Percentiles rank a stretch among this genome's conserved stretches.
Evolutionary conservation across 2,797 vertebrate genomes (phyloP).

Genomic region (Peromyscus attwateri): DNA sequence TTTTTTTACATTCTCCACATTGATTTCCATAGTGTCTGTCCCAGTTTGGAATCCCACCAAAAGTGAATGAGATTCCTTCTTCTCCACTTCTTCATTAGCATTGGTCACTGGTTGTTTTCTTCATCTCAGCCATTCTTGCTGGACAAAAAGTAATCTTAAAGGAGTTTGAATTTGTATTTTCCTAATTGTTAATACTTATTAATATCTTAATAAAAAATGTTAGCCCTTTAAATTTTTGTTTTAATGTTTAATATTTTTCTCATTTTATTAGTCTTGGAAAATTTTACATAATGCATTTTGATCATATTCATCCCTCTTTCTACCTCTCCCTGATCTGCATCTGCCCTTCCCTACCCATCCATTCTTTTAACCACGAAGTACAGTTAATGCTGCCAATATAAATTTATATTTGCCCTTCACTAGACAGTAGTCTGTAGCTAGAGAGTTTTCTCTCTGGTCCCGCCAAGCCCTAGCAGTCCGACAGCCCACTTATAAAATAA

Average conservation of each 20-base stretch:
- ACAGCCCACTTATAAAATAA: too few relatives aligned
- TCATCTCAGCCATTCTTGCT: background rate
- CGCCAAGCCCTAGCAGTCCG: too few relatives aligned
- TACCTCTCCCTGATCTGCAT: background rate
- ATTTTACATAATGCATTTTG: background rate
- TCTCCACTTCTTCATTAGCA: too few relatives aligned
- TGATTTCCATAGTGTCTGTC: background rate
- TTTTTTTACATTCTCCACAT: background rate
- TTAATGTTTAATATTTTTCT: background rate
- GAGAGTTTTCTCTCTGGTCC: too few relatives aligned
- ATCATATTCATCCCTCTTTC: background rate
- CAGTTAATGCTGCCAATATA: background rate
- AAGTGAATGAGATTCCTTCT: background rate
- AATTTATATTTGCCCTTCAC: background rate
- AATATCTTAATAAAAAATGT: background rate
- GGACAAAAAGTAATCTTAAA: background rate
- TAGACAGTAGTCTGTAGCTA: background rate
- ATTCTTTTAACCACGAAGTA: background rate
- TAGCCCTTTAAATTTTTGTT: background rate
- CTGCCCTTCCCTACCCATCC: background rate
- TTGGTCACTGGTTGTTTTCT: background rate
- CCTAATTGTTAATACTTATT: background rate
- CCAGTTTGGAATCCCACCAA: background rate
- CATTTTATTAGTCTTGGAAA: background rate
- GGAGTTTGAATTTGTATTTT: background rate